phyloP scores from a whole-genome alignment of 2,888 invertebrate species.

The Baronia brevicornis region DNA sequence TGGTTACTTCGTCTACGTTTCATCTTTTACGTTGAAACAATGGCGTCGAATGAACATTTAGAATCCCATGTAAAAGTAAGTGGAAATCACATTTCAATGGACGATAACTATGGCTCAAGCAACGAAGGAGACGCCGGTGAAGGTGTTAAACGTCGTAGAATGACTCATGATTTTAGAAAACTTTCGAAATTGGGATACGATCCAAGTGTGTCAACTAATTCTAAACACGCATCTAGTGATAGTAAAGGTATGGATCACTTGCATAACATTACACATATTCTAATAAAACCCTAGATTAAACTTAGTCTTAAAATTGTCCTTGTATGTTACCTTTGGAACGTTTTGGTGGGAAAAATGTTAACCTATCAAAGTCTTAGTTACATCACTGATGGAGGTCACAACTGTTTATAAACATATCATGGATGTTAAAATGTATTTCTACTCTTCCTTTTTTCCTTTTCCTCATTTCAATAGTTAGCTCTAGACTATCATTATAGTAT shows the following conservation, averaged over 20 bases:
- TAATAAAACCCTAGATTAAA: background rate
- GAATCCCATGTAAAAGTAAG: conserved; percentile 64
- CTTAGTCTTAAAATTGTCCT: background rate
- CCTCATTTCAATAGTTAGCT: background rate
- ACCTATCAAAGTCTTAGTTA: conserved; percentile 60
- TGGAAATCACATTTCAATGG: conserved; percentile 53
- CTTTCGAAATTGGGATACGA: conserved; percentile 63
- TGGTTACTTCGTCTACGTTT: conserved; percentile 44
- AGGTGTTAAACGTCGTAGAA: conserved; percentile 57
- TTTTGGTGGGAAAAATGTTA: conserved; percentile 70
- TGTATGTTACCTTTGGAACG: conserved; percentile 18
- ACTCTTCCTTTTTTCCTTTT: conserved; percentile 7
- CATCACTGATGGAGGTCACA: conserved; percentile 67
- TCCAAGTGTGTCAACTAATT: conserved; percentile 62
- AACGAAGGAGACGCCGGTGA: conserved; percentile 58
- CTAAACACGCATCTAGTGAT: conserved; percentile 48
- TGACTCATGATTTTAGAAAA: conserved; percentile 63
- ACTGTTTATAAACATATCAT: conserved; percentile 67
- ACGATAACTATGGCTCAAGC: conserved; percentile 42
- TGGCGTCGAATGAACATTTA: conserved; percentile 65
- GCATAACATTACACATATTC: conserved; percentile 23
- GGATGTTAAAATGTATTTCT: conserved; percentile 30
- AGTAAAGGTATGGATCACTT: conserved; percentile 51
- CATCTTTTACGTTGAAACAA: conserved; percentile 55
- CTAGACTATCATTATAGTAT: background rate